phyloP scores from a whole-genome alignment of 2,113 vertebrate species.

The Gallinago paraguaiae region DNA sequence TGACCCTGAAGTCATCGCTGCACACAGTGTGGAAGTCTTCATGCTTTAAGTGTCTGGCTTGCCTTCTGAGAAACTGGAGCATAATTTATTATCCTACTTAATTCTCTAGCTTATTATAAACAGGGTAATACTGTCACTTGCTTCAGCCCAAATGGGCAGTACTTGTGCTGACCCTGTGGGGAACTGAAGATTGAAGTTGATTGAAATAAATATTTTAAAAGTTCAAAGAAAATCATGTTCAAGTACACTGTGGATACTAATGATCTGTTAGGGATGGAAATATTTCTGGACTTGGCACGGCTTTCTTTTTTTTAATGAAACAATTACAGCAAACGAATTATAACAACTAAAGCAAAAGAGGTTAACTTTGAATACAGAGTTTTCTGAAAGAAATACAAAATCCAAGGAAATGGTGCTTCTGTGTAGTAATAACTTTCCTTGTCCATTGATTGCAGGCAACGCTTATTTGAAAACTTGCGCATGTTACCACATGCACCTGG shows the following conservation, averaged over 20 bases:
- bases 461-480: constrained; percentile 92
- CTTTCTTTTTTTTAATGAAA: background rate
- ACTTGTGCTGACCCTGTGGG: background rate
- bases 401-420: background rate
- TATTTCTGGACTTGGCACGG: background rate
- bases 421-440: background rate
- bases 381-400: background rate
- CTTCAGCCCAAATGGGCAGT: background rate
- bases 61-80: background rate
- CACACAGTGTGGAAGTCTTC: background rate
- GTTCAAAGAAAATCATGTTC: background rate
- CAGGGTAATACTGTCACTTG: background rate
- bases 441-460: constrained; percentile 76
- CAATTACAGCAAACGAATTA: background rate
- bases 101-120: background rate
- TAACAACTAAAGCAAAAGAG: background rate
- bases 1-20: background rate
- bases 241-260: background rate
- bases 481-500: constrained; percentile 94
- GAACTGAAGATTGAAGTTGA: background rate
- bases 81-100: background rate
- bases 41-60: background rate
- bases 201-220: background rate
- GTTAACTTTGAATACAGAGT: background rate
- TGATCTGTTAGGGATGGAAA: background rate